These are phyloP conservation scores for Sylvia borin DNA, from an alignment of 2,797 vertebrate species.

Conservation along the genomic window DNA sequence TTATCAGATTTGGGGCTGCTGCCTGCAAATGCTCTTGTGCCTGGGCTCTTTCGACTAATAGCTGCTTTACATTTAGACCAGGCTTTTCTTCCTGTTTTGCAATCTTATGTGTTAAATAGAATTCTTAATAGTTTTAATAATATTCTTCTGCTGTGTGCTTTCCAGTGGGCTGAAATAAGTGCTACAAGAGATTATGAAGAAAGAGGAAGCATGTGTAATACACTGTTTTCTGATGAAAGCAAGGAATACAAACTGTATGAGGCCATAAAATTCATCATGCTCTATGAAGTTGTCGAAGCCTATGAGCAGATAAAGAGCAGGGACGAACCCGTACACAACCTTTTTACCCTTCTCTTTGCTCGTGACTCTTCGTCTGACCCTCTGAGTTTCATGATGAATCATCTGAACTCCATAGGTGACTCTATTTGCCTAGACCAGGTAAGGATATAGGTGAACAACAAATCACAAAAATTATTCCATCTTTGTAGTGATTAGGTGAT, in stretches of 20 bases:
- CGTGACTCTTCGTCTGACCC: constrained; percentile 79
- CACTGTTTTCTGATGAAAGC: constrained; percentile 76
- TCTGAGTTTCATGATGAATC: constrained; percentile 85
- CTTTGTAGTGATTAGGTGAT: neutral
- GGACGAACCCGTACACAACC: constrained; percentile 38
- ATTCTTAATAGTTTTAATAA: neutral
- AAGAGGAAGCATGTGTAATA: constrained; percentile 73
- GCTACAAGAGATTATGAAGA: constrained; percentile 73
- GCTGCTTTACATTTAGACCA: neutral
- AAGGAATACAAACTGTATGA: constrained; percentile 79
- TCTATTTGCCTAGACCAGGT: constrained; percentile 79
- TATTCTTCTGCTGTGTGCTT: constrained; percentile 11
- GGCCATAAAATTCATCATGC: constrained; percentile 83
- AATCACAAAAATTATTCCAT: neutral
- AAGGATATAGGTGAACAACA: neutral
- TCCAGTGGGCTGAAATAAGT: constrained; percentile 78
- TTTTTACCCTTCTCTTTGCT: constrained; percentile 75
- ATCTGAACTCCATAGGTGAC: constrained; percentile 79
- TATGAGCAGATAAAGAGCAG: constrained; percentile 76
- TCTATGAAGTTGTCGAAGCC: constrained; percentile 78
- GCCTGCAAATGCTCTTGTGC: neutral
- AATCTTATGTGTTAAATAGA: neutral
- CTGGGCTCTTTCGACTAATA: fast-evolving
- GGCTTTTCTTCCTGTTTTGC: neutral
- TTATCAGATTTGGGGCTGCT: neutral